Evolutionary conservation across 2,113 vertebrate genomes (phyloP), one percentile per base, ranked within the genome.

Genomic region (Anolis carolinensis): DNA sequence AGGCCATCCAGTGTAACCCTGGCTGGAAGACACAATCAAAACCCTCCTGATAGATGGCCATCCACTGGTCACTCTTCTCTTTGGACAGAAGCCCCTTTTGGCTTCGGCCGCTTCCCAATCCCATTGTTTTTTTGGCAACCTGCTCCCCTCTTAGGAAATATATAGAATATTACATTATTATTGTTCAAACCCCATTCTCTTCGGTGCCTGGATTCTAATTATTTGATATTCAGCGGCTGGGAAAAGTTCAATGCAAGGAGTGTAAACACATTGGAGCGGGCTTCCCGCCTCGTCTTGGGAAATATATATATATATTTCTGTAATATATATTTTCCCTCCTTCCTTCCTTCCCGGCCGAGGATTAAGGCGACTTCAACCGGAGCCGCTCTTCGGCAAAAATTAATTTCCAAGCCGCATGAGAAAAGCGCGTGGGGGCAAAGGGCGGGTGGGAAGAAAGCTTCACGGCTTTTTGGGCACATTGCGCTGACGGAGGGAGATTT

Each of bases 161-260:
- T 80, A 73, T 50, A 63, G 4, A 32, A 77, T 78, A 70, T 27
- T 73, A 68, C 63, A 86, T 80, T 81, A 72, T 86, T 86, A 81
- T 81, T 79, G 39, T 44, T 5, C 3, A 44, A 81, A 73, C 73
- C 36, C 27, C n/a, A 18, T 32, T 39, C 76, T 52, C 27, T 30
- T 13, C 18, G 3, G 23, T 67, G 48, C 27, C 70, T 36, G n/a
- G 34, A 16, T 81, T 77, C 83, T 89, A 88, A 88, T 88, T 83
- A 88, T 59, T 16, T 59, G 39, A 44, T 59, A 59, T 88, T 83
- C 25, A 73, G 68, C 68, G 14, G 68, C 76, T 84, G 86, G 86
- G 39, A 44, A 83, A 79, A 65, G 67, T 88, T 81, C 68, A 74
- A n/a, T 52, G 52, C 63, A 73, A 65, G 55, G 83, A 73, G 81